These are phyloP conservation scores for Hylomyscus alleni DNA, from an alignment of 2,797 vertebrate genomes.

Conservation along the genomic window DNA sequence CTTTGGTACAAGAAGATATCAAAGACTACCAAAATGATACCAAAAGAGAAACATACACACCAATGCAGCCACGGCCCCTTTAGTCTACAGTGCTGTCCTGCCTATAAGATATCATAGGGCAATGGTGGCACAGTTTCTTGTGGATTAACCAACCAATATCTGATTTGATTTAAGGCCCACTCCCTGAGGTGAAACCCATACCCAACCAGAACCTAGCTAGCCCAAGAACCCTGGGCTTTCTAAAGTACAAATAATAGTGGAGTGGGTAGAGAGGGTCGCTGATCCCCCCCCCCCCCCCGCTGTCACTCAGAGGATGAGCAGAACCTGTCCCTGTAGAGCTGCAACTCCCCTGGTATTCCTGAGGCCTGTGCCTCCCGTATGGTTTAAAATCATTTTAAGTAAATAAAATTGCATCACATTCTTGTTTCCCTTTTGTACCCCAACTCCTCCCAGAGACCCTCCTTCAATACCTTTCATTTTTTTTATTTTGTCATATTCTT, in stretches of 20 bases:
- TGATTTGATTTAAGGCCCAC: neutral
- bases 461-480: no score
- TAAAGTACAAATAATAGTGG: neutral
- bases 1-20: neutral
- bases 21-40: neutral
- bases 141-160: neutral
- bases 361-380: no score
- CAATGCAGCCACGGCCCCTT: neutral
- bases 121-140: neutral
- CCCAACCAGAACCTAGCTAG: neutral
- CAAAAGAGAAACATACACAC: neutral
- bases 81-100: neutral
- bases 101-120: neutral
- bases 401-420: no score
- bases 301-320: no score
- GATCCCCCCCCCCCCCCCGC: no score
- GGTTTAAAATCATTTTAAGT: no score
- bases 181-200: neutral
- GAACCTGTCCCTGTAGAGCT: no score
- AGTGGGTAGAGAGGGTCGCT: no score
- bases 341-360: no score
- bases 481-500: no score
- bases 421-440: no score
- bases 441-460: no score
- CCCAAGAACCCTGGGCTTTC: neutral